Evolutionary conservation across 2,113 vertebrate species (phyloP), one percentile per base, ranked within the genome.

Genomic region (Rhinoderma darwinii): DNA sequence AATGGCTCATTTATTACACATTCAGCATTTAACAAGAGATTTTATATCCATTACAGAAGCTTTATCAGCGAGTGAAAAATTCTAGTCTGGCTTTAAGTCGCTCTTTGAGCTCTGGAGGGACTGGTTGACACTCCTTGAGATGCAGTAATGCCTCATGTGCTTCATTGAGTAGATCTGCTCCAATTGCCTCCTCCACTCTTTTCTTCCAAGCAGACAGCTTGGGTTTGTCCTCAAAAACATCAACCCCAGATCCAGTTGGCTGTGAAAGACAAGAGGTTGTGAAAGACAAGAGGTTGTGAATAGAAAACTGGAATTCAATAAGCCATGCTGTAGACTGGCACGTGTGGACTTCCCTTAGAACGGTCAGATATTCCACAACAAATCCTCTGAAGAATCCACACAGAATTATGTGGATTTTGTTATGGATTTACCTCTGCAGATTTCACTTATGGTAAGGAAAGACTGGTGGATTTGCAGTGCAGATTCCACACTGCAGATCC

Each of bases 201-300:
- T 93, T 92, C 39, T 91, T 91, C 96, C 95, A 96, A 14, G 92
- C 92, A 0, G 41, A 88, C 89, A 97, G 90, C 88, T 89, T 94
- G 0, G 94, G 94, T 0, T 92, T 93, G 37, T 91, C 93, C 6
- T 93, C 93, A 25, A 97, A 95, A 47, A 93, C 44, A 44, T 96
- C 93, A 37, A 95, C 73, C 3, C 96, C 95, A 4, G 88, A 83
- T 73, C 92, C 95, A 9, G 95, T 47, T 1, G 95, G 94, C 96
- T 98, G 89, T 35, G 87, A 83, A 39, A 39, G 25, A 18, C 18
- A 50, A 35, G 18, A 12, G 27, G 4, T 1, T 20, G 20, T 14
- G n/a, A 25, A 3, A 73, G 4, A 22, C 39, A 35, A 22, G 1
- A n/a, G 44, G 12, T 8, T 12, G 44, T 47, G 44, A 47, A 47